phyloP scores from a whole-genome alignment of 1,140 invertebrate species.

The Drosophila pectinifera region DNA sequence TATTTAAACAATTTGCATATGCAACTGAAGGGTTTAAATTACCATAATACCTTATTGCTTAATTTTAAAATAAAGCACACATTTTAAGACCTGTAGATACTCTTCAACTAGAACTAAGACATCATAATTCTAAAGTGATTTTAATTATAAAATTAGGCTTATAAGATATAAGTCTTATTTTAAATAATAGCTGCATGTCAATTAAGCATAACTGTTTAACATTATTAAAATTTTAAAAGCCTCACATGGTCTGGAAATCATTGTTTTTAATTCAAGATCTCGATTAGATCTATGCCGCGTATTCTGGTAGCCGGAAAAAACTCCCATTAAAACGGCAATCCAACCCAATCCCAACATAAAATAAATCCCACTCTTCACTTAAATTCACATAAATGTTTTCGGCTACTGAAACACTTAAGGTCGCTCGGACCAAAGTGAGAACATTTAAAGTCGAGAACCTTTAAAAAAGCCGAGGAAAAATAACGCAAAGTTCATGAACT shows the following conservation, averaged over 20 bases:
- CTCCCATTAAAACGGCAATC: slow-evolving; percentile 24
- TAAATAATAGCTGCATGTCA: neutral
- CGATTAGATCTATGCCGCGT: slow-evolving; percentile 25
- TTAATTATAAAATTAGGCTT: too few species aligned
- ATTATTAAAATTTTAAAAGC: neutral
- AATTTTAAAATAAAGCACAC: too few species aligned
- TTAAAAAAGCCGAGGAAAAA: slow-evolving; percentile 3
- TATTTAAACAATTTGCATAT: too few species aligned
- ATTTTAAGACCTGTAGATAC: neutral
- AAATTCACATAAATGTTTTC: slow-evolving; percentile 50
- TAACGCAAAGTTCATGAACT: slow-evolving; percentile 69
- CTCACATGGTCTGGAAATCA: neutral
- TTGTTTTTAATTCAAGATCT: slow-evolving; percentile 10
- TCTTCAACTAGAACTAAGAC: neutral
- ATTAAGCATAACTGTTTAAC: neutral
- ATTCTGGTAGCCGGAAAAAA: slow-evolving; percentile 29
- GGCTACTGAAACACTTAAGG: slow-evolving; percentile 69
- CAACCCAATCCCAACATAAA: slow-evolving; percentile 18
- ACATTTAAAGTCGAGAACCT: slow-evolving; percentile 50
- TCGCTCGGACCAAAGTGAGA: slow-evolving; percentile 54
- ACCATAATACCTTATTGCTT: too few species aligned
- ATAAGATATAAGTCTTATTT: too few species aligned
- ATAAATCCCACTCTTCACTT: slow-evolving; percentile 29
- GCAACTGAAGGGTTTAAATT: neutral
- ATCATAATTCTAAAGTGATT: neutral